Evolutionary conservation across 2,888 invertebrate species (phyloP), one percentile per base, ranked within the genome.

Genomic region (Elysia crispata): DNA sequence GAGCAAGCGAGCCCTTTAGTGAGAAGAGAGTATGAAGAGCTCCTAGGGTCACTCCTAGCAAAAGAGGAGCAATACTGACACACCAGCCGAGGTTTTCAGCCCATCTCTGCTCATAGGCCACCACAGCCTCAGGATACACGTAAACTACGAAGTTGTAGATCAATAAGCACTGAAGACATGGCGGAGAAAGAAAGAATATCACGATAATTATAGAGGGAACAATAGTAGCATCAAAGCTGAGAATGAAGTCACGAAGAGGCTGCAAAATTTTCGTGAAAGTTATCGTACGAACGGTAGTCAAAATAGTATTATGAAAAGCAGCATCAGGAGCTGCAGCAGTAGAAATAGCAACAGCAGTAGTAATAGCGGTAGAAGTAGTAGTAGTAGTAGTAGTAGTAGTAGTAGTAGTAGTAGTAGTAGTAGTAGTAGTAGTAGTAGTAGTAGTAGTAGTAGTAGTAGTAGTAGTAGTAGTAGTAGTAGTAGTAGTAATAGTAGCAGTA

Each of bases 21-120:
- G 66, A 25, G 18, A 81, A 81, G 8, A 89, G 75, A 25, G 89
- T 87, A 81, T 89, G 89, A 1, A 86, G 76, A 15, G 87, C 88
- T 6, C 89, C 90, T 13, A 85, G 80, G 8, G 85, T 31, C 11
- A 89, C 82, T 6, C 88, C 86, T 1, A 87, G 30, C 15, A 86
- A 41, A 8, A 89, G 81, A 1, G 89, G 89, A 8, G 81, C 77
- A 28, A 85, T 80, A 28, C 89, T 87, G 25, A 89, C 84, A 41
- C 84, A 83, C 90, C 90, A 90, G 13, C 90, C 90, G n/a, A 89
- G 41, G 31, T 82, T 81, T 79, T 88, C 86, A 20, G 88, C 88
- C 88, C 89, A 88, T 25, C 85, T 81, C 70, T 88, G 86, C 54
- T 87, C 88, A 57, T 85, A 85, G 6, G 86, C 83, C n/a, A 88